Conservation (phyloP, 2,797 vertebrate species). For the Poliocrania exsul region DNA sequence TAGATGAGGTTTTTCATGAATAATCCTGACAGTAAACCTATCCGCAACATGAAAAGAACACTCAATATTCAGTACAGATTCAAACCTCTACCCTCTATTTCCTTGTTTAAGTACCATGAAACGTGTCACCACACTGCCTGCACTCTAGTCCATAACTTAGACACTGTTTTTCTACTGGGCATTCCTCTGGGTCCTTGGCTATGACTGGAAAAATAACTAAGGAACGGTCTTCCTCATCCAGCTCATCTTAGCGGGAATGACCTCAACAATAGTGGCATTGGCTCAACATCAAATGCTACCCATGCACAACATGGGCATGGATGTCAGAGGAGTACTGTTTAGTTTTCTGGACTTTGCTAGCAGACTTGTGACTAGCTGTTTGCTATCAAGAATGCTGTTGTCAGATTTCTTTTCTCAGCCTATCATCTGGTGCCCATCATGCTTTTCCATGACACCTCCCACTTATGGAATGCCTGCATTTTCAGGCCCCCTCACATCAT, state of each 20-base stretch:
- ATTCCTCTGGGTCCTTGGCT: background rate
- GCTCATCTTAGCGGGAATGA: background rate
- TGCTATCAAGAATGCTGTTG: background rate
- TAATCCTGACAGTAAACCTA: background rate
- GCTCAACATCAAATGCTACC: background rate
- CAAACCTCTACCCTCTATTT: background rate
- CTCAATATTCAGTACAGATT: background rate
- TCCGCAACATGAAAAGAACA: background rate
- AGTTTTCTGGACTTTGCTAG: background rate
- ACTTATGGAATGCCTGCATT: background rate
- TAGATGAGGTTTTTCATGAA: background rate
- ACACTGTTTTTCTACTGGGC: background rate
- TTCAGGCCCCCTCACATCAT: background rate
- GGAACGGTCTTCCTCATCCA: background rate
- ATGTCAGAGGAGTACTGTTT: background rate
- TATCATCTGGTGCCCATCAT: background rate
- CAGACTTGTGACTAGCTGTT: background rate
- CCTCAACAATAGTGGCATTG: rapidly evolving
- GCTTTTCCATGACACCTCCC: background rate
- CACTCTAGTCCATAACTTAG: background rate
- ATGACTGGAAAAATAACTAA: background rate
- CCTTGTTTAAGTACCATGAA: background rate
- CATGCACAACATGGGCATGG: background rate
- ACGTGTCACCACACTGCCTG: background rate
- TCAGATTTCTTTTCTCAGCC: background rate